phyloP scores from a whole-genome alignment of 2,113 vertebrate species.

The Boulengeromyrus knoepffleri region DNA sequence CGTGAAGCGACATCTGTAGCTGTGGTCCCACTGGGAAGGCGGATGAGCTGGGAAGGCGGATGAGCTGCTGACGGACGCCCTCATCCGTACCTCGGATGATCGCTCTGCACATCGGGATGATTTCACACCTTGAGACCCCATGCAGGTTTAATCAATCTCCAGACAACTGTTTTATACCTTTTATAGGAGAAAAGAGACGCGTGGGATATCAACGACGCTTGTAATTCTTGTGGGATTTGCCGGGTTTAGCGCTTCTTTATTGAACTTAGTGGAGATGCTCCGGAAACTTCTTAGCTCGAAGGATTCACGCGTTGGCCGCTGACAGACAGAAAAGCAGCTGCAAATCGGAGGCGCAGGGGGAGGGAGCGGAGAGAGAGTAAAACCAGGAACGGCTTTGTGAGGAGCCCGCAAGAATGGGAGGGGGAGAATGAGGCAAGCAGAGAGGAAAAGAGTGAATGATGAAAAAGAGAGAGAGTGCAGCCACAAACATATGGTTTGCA shows the following conservation, averaged over 20 bases:
- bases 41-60: background rate
- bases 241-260: background rate
- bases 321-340: background rate
- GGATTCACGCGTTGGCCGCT: background rate
- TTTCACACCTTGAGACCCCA: background rate
- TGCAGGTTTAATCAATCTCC: background rate
- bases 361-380: background rate
- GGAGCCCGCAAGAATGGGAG: background rate
- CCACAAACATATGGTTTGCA: slow-evolving; percentile 26
- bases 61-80: background rate
- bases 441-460: background rate
- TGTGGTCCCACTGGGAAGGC: background rate
- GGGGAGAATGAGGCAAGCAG: background rate
- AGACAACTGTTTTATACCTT: background rate
- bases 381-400: background rate
- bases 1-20: background rate
- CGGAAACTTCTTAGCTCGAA: background rate
- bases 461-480: background rate
- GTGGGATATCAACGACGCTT: background rate
- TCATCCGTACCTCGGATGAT: background rate
- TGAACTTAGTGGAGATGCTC: background rate
- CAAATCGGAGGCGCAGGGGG: background rate
- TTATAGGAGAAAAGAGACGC: background rate
- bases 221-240: background rate
- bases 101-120: background rate